A percentile compares a stretch with the other conserved stretches of the same genome.
These are phyloP conservation scores for Synergus japonicus DNA, from an alignment of 2,888 invertebrate genomes.

Conservation along the genomic window DNA sequence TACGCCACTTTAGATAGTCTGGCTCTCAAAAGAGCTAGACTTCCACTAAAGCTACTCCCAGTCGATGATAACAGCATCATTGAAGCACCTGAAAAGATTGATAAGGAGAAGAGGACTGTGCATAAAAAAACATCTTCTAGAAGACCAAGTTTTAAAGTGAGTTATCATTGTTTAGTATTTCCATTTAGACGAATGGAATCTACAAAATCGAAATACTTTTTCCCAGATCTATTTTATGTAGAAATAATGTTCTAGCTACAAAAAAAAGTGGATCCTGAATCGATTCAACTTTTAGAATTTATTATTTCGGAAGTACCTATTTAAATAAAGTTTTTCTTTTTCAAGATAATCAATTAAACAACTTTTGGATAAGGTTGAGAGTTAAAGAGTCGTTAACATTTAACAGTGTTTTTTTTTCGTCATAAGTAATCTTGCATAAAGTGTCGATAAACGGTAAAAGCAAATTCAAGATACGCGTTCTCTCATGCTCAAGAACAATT, in stretches of 20 bases:
- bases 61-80: constrained; percentile 55
- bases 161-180: neutral
- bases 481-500: neutral
- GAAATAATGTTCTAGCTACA: neutral
- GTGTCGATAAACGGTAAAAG: constrained; percentile 12
- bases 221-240: neutral
- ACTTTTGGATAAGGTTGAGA: neutral
- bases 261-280: neutral
- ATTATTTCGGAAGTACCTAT: neutral
- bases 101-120: constrained; percentile 48
- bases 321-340: neutral
- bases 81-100: constrained; percentile 39
- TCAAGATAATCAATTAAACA: neutral
- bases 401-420: neutral
- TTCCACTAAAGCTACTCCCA: constrained; percentile 69
- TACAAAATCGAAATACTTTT: too few species aligned
- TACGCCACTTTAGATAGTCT: constrained; percentile 72
- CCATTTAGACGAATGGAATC: too few species aligned
- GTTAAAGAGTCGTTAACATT: neutral
- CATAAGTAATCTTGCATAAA: constrained; percentile 1
- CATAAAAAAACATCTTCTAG: constrained; percentile 52
- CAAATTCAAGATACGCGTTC: neutral
- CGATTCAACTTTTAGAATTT: neutral
- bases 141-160: constrained; percentile 62
- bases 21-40: constrained; percentile 67